These are phyloP conservation scores for Betta splendens DNA, from an alignment of 2,797 vertebrate species.

Conservation along the genomic window DNA sequence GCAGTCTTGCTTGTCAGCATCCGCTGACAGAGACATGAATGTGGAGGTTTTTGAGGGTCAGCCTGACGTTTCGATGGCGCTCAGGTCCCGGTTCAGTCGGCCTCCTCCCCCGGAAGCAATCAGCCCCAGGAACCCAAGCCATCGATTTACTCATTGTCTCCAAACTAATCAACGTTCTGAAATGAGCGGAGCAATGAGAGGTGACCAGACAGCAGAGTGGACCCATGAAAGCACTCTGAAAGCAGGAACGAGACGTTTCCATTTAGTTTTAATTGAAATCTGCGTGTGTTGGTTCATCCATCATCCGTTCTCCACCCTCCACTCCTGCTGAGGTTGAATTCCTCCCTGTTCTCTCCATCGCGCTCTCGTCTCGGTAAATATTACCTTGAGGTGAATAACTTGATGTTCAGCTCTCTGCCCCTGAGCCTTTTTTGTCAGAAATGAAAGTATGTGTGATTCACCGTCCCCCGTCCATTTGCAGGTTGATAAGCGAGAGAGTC, in stretches of 20 bases:
- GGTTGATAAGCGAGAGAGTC: conserved; percentile 50
- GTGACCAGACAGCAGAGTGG: conserved; percentile 71
- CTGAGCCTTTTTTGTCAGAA: conserved; percentile 51
- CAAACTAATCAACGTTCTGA: conserved; percentile 70
- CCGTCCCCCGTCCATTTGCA: conserved; percentile 54
- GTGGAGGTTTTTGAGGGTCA: too few species aligned
- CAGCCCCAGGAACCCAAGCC: conserved; percentile 45
- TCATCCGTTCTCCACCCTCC: conserved; percentile 31
- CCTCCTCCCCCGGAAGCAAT: conserved; percentile 59
- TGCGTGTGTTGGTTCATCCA: conserved; percentile 67
- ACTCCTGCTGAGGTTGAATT: conserved; percentile 37
- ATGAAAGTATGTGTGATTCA: conserved; percentile 57
- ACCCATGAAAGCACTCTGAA: conserved; percentile 40
- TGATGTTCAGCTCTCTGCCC: conserved; percentile 44
- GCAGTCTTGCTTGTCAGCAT: too few species aligned
- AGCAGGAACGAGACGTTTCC: conserved; percentile 75
- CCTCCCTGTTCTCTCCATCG: conserved; percentile 16
- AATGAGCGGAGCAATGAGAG: conserved; percentile 70
- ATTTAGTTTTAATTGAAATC: conserved; percentile 78
- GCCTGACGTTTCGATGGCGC: conserved; percentile 13
- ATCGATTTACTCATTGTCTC: conserved; percentile 71
- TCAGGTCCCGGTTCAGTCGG: conserved; percentile 31
- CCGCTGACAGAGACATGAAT: background rate
- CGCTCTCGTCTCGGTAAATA: conserved; percentile 43
- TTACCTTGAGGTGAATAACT: conserved; percentile 60